Evolutionary conservation across 2,797 vertebrate genomes (phyloP), one percentile per base, ranked within the genome.

Genomic region (Sebastes hubbsi): DNA sequence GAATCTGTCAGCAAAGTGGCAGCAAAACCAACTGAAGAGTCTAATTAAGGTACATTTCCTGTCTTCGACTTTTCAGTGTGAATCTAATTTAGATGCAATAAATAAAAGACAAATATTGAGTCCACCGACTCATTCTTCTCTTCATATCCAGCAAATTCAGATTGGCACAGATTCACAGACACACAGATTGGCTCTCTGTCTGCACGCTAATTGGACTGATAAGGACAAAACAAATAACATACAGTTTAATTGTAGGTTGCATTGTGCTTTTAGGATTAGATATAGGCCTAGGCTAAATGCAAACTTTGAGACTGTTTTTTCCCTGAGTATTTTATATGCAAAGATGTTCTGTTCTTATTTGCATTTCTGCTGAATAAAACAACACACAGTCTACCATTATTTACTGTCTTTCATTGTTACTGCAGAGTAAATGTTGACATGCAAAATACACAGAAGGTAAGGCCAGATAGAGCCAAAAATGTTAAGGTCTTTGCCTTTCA

Each of bases 311-410:
- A 42, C 25, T 18, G 13, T 24, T 30, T 38, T 29, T 30, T 2
- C 13, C 2, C 20, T 65, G 14, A 62, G 18, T 38, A 73, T 80
- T 73, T 46, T 58, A 58, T 11, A 81, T 61, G 11, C 70, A 72
- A 72, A 58, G 10, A 62, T 29, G 59, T 77, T 22, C 32, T 72
- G 24, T 46, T 67, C 5, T 24, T 60, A 9, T 60, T 62, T 70
- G 46, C 30, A 77, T 54, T 73, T 78, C 32, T 70, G 61, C 29
- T 79, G n/a, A 85, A 88, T 77, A 79, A 89, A 90, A 84, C 80
- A 68, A 52, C 9, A 55, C 24, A 76, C 24, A 16, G 8, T 64
- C 55, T 65, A 7, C 46, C 36, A 27, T 66, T 1, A 30, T 63
- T 16, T 73, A 20, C n/a, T 63, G 69, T 86, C 29, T 78, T 77